phyloP scores from a whole-genome alignment of 2,888 invertebrate species.

The Papilio demoleus region DNA sequence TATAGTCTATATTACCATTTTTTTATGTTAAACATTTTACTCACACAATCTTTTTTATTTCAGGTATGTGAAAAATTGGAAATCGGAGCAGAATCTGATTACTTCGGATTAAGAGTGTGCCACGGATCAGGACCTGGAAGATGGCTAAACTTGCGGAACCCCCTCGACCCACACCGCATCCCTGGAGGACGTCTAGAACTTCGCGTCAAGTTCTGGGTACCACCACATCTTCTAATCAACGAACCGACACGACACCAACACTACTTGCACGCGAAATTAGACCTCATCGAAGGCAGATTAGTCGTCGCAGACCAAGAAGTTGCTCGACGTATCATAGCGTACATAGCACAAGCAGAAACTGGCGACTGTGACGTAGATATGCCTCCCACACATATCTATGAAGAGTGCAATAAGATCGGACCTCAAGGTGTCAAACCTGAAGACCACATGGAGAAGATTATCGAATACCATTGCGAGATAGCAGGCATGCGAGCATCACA shows the following conservation, averaged over 20 bases:
- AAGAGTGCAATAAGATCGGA: slow-evolving; percentile 85
- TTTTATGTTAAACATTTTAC: background rate
- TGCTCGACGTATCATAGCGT: slow-evolving; percentile 88
- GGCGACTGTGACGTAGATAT: slow-evolving; percentile 87
- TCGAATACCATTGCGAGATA: slow-evolving; percentile 85
- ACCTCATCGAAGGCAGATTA: slow-evolving; percentile 89
- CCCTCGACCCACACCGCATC: slow-evolving; percentile 88
- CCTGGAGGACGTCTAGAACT: slow-evolving; percentile 87
- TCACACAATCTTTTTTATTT: slow-evolving; percentile 50
- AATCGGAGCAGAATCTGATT: slow-evolving; percentile 93
- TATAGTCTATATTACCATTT: too few species aligned
- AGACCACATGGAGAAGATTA: slow-evolving; percentile 85
- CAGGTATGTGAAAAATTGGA: slow-evolving; percentile 93
- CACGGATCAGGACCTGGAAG: slow-evolving; percentile 87
- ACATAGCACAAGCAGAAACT: slow-evolving; percentile 89
- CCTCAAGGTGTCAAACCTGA: slow-evolving; percentile 85
- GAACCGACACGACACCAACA: slow-evolving; percentile 94
- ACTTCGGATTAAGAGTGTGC: slow-evolving; percentile 91
- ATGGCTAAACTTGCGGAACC: slow-evolving; percentile 94
- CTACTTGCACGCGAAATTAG: slow-evolving; percentile 92
- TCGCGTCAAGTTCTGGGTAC: slow-evolving; percentile 95
- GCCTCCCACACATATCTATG: slow-evolving; percentile 85
- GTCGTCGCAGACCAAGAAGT: slow-evolving; percentile 87
- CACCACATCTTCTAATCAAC: slow-evolving; percentile 93
- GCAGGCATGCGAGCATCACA: slow-evolving; percentile 88